Percentiles rank a stretch among this genome's conserved stretches.
These are phyloP conservation scores for Chauna torquata DNA, from an alignment of 2,113 vertebrate species.

Conservation along the genomic window DNA sequence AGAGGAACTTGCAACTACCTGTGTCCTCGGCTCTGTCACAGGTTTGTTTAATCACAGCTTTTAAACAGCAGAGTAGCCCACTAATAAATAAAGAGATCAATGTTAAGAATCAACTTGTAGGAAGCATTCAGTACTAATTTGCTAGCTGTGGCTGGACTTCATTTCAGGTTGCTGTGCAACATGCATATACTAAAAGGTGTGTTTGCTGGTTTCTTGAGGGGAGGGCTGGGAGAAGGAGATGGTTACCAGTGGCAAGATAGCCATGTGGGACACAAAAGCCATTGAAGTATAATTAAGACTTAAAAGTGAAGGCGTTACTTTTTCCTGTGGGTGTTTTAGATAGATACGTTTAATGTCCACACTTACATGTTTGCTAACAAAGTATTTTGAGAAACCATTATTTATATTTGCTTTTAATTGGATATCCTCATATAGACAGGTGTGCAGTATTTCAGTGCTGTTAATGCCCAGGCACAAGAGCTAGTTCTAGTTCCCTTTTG, in stretches of 20 bases:
- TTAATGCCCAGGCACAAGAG: not conserved
- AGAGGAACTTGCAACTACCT: not conserved
- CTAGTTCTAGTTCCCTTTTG: not conserved
- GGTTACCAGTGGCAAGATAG: not conserved
- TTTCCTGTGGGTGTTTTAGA: not conserved
- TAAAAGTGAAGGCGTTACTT: not conserved
- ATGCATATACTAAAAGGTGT: not conserved
- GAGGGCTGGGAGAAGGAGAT: not conserved
- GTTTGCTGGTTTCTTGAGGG: not conserved
- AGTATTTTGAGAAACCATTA: not conserved
- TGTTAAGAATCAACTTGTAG: not conserved
- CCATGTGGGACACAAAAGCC: not conserved
- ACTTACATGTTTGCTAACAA: not conserved
- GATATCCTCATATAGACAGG: not conserved
- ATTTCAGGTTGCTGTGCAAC: not conserved
- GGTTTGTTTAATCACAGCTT: not conserved
- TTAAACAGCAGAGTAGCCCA: not conserved
- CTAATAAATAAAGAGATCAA: not conserved
- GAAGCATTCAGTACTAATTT: not conserved
- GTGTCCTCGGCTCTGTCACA: not conserved
- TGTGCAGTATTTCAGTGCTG: not conserved
- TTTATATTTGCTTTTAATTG: not conserved
- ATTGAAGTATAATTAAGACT: not conserved
- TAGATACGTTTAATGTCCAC: not conserved
- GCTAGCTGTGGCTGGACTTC: not conserved